phyloP scores from a whole-genome alignment of 2,888 invertebrate genomes.

The Ceratothoa steindachneri region DNA sequence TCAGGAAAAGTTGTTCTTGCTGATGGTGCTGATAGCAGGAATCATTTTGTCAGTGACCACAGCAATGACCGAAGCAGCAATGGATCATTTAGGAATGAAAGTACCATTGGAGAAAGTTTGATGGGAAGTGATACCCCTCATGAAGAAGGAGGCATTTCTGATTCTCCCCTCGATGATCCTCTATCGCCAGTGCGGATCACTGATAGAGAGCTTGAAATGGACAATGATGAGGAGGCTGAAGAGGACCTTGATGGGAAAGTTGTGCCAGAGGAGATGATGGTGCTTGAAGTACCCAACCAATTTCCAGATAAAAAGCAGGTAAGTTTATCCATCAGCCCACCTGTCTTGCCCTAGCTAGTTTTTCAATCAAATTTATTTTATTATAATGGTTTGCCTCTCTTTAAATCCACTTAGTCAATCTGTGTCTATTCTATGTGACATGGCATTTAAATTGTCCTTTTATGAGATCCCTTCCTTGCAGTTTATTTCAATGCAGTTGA shows the following conservation, averaged over 20 bases:
- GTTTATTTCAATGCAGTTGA: no score
- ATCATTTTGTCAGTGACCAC: neutral
- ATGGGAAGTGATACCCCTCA: conserved; percentile 2
- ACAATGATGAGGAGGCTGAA: conserved; percentile 13
- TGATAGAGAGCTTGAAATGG: conserved; percentile 20
- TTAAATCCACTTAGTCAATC: no score
- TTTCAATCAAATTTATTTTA: no score
- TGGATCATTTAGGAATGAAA: neutral
- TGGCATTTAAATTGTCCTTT: no score
- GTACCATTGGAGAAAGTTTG: neutral
- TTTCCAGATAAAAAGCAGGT: conserved; percentile 8
- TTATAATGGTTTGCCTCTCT: no score
- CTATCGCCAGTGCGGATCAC: conserved; percentile 19
- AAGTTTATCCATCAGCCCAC: no score
- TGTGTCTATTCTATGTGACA: no score
- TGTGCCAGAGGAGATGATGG: conserved; percentile 10
- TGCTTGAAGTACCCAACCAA: conserved; percentile 11
- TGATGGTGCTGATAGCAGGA: neutral
- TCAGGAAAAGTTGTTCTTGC: neutral
- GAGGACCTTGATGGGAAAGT: conserved; percentile 19
- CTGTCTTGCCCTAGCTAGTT: no score
- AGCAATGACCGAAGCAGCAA: neutral
- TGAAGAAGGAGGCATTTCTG: conserved; percentile 10
- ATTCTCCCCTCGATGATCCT: conserved; percentile 23
- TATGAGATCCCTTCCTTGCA: no score